Evolutionary conservation across 2,797 vertebrate genomes (phyloP), one percentile per base, ranked within the genome.

Genomic region (Amniataba percoides): DNA sequence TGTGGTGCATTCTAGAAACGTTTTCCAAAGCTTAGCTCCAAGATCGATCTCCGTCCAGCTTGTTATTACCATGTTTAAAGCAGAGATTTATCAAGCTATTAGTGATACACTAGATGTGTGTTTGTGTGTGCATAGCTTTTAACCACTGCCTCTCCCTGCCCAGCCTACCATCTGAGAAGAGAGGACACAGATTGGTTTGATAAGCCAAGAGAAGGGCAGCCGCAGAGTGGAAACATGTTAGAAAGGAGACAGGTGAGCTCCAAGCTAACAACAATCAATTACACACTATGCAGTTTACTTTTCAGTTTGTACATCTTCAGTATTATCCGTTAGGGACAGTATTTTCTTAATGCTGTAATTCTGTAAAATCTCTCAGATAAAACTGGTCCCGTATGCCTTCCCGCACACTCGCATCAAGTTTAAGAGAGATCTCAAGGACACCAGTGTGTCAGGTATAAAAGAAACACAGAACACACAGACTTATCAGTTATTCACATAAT

Each of bases 101-200:
- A 53, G 3, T 25, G 4, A 43, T 48, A 42, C 15, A 74, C 18
- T 48, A 11, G 16, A 0, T 39, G 36, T 65, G 21, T 59, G 4
- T 65, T 66, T 77, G 19, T 82, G 27, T 62, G 43, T 68, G 53
- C 18, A 27, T 49, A 7, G 16, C 46, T 74, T 81, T 83, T 89
- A 80, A 91, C 36, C 45, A 4, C 48, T 71, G 5, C 52, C 5
- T 80, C 88, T 89, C 82, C 69, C 88, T 88, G 80, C 72, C 92
- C 95, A 99, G 99, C 99, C 84, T 99, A 99, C 83, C 98, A 99
- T 71, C 95, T 99, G 69, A 97, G 98, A 78, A 97, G 96, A 81
- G 99, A 99, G 90, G 98, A 99, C 94, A 99, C 98, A 16, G 98
- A 99, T 94, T 99, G 99, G 98, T 99, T 99, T 95, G 99, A 99